A percentile compares a stretch with the other conserved stretches of the same genome.
These are phyloP conservation scores for Papilio dardanus DNA, from an alignment of 1,140 invertebrate genomes.

Conservation along the genomic window DNA sequence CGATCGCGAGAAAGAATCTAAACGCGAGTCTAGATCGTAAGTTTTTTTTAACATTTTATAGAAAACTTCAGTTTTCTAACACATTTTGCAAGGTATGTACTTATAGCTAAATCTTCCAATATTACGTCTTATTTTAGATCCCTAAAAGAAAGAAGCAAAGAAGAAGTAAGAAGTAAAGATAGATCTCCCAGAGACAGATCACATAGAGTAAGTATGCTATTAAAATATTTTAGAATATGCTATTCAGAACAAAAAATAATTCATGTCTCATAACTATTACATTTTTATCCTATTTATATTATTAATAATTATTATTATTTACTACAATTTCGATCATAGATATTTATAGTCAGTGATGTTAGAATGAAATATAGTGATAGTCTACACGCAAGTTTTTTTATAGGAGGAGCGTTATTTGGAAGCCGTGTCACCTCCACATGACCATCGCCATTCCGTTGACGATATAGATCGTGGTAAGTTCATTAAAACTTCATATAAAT, in stretches of 20 bases:
- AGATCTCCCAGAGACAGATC: conserved; percentile 72
- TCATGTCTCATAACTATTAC: too few relatives aligned
- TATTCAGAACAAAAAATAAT: not conserved
- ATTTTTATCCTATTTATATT: too few relatives aligned
- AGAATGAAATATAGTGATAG: too few relatives aligned
- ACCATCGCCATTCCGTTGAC: conserved; percentile 69
- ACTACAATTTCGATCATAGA: too few relatives aligned
- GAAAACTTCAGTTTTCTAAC: too few relatives aligned
- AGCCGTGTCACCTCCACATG: conserved; percentile 72
- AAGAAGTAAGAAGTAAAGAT: conserved; percentile 70
- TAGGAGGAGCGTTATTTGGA: conserved; percentile 76
- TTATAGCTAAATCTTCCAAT: too few relatives aligned
- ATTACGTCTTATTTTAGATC: conserved; percentile 54
- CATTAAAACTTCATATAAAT: not conserved
- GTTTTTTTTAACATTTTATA: conserved; percentile 42
- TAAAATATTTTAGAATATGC: not conserved
- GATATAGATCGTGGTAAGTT: conserved; percentile 75
- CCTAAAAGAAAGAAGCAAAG: conserved; percentile 69
- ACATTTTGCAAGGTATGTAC: too few relatives aligned
- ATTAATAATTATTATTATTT: too few relatives aligned
- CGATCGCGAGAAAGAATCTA: conserved; percentile 70
- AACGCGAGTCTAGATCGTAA: conserved; percentile 73
- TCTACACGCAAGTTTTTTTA: too few relatives aligned
- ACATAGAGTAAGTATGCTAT: conserved; percentile 62
- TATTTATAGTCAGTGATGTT: too few relatives aligned